Evolutionary conservation across 2,113 vertebrate genomes (phyloP).

Genomic region (Pseudopodoces humilis): DNA sequence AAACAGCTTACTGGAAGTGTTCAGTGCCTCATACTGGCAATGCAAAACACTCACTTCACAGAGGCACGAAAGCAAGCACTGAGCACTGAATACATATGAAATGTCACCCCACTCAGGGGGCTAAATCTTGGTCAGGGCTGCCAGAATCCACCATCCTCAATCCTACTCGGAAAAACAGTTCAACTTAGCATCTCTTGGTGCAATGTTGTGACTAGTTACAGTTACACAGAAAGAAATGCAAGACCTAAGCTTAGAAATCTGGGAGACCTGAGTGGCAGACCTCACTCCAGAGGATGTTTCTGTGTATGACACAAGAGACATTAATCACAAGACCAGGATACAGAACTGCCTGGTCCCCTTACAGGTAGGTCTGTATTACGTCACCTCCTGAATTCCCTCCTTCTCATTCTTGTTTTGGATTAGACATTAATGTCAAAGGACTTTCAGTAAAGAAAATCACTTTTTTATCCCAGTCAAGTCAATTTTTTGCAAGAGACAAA

Average conservation of each 20-base stretch:
- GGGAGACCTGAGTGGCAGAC: background rate
- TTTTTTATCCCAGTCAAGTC: background rate
- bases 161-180: background rate
- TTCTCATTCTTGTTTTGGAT: background rate
- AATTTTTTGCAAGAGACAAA: background rate
- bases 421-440: background rate
- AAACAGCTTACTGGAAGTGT: background rate
- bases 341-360: background rate
- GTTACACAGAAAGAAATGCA: background rate
- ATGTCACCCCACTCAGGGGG: background rate
- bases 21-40: background rate
- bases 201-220: background rate
- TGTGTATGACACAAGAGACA: rapidly evolving
- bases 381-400: background rate
- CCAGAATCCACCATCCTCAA: background rate
- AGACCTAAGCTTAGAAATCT: background rate
- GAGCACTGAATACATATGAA: background rate
- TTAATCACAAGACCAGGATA: background rate
- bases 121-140: background rate
- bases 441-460: background rate
- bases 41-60: rapidly evolving
- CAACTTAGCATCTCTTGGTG: background rate
- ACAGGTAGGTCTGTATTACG: background rate
- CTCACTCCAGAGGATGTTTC: background rate
- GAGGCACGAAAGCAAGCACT: background rate